Percentiles rank a stretch among this genome's conserved stretches.
phyloP scores from a whole-genome alignment of 1,140 invertebrate species.

The Rhizoglyphus robini region DNA sequence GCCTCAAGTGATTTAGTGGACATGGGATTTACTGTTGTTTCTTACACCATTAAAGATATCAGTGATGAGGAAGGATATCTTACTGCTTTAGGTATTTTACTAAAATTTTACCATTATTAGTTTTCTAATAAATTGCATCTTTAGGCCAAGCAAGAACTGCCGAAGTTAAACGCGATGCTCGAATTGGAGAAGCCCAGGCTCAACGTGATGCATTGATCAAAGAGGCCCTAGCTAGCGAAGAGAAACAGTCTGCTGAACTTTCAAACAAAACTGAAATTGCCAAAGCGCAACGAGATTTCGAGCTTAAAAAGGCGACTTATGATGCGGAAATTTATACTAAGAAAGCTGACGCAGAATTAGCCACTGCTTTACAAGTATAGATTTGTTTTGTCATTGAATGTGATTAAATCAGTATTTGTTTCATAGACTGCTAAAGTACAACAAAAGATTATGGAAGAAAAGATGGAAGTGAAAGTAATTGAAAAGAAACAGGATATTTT shows the following conservation, averaged over 20 bases:
- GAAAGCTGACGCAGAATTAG: slow-evolving; percentile 39
- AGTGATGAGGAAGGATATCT: slow-evolving; percentile 94
- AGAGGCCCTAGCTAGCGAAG: slow-evolving; percentile 86
- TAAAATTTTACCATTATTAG: neutral
- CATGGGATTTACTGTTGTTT: slow-evolving; percentile 96
- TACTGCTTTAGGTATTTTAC: slow-evolving; percentile 58
- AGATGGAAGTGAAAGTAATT: slow-evolving; percentile 38
- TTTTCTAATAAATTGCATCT: neutral
- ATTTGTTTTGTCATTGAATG: slow-evolving; percentile 19
- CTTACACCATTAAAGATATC: slow-evolving; percentile 94
- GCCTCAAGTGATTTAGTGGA: slow-evolving; percentile 84
- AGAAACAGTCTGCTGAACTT: slow-evolving; percentile 64
- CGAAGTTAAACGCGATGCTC: slow-evolving; percentile 87
- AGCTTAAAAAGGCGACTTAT: slow-evolving; percentile 90
- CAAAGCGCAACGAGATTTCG: slow-evolving; percentile 87
- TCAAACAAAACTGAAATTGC: slow-evolving; percentile 91
- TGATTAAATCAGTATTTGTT: neutral
- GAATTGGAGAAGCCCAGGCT: slow-evolving; percentile 91
- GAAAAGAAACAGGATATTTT: slow-evolving; percentile 38
- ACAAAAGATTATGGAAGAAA: slow-evolving; percentile 39
- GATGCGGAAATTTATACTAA: slow-evolving; percentile 94
- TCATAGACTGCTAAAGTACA: slow-evolving; percentile 40
- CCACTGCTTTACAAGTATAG: slow-evolving; percentile 38
- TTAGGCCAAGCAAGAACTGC: slow-evolving; percentile 64
- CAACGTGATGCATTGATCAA: slow-evolving; percentile 64